Percentiles rank a stretch among this genome's conserved stretches.
Evolutionary conservation across 2,797 vertebrate genomes (phyloP).

Genomic region (Lindbergichthys nudifrons): DNA sequence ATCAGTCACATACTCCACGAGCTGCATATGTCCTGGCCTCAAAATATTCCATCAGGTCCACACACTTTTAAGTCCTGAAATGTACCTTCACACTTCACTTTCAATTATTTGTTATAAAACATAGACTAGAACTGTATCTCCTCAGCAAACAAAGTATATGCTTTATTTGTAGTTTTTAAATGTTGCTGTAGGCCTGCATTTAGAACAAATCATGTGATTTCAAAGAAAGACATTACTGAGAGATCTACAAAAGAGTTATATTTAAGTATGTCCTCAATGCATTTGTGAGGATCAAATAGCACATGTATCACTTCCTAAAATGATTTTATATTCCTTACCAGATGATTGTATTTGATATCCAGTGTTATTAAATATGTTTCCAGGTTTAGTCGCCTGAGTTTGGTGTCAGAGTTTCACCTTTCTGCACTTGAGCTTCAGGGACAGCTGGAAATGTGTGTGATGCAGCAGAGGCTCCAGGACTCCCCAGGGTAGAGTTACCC

Average conservation of each 20-base stretch:
- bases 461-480: slow-evolving; percentile 48
- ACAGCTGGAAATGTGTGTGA: slow-evolving; percentile 77
- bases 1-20: background rate
- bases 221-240: background rate
- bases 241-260: background rate
- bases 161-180: slow-evolving; percentile 6
- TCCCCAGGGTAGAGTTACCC: slow-evolving; percentile 69
- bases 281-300: background rate
- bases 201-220: background rate
- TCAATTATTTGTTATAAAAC: background rate
- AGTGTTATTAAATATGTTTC: slow-evolving; percentile 17
- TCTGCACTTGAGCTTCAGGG: slow-evolving; percentile 60
- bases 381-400: slow-evolving; percentile 45
- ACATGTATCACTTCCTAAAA: background rate
- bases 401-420: slow-evolving; percentile 64
- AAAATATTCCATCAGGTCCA: background rate
- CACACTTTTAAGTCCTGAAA: slow-evolving; percentile 13
- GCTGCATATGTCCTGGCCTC: background rate
- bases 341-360: slow-evolving; percentile 16
- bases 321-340: background rate
- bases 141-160: background rate
- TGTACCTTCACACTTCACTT: background rate
- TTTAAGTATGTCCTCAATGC: slow-evolving; percentile 1
- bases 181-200: slow-evolving; percentile 20
- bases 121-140: background rate